Percentiles rank a stretch among this genome's conserved stretches.
phyloP scores from a whole-genome alignment of 1,140 invertebrate species.

The Pachyrhynchus sulphureomaculatus region DNA sequence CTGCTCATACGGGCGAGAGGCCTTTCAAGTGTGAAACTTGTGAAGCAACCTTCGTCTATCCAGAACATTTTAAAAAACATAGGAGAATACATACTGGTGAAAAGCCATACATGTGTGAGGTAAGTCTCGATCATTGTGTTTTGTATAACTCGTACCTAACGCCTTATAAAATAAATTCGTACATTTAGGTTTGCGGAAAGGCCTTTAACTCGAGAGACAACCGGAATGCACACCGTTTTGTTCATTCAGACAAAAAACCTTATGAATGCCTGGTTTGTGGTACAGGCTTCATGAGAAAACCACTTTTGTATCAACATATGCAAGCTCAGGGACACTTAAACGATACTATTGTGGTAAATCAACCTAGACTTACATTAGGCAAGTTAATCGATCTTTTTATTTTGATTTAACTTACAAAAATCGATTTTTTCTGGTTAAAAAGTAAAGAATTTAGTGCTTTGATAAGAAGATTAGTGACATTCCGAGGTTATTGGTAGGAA shows the following conservation, averaged over 20 bases:
- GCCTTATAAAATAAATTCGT: too few species aligned
- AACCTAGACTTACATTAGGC: conserved; percentile 62
- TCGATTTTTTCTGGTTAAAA: not conserved
- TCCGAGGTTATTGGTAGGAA: too few species aligned
- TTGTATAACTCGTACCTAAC: too few species aligned
- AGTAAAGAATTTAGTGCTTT: too few species aligned
- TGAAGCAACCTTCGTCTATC: conserved; percentile 77
- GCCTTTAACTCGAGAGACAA: conserved; percentile 82
- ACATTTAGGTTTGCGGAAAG: conserved; percentile 73
- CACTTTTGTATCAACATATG: conserved; percentile 77
- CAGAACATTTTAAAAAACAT: conserved; percentile 83
- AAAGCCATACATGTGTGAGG: conserved; percentile 77
- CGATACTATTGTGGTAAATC: conserved; percentile 77
- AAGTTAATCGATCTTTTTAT: not conserved
- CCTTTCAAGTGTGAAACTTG: conserved; percentile 75
- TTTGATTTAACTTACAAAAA: not conserved
- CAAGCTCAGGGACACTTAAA: conserved; percentile 64
- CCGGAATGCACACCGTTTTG: conserved; percentile 79
- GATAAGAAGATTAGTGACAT: too few species aligned
- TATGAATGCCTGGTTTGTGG: conserved; percentile 82
- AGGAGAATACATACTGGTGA: conserved; percentile 73
- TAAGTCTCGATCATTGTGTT: not conserved
- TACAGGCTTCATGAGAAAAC: conserved; percentile 81
- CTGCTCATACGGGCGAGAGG: conserved; percentile 76
- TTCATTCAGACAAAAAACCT: conserved; percentile 83